Percentiles rank a stretch among this genome's conserved stretches.
Evolutionary conservation across 2,888 invertebrate species (phyloP).

Genomic region (Pheosia gnoma): DNA sequence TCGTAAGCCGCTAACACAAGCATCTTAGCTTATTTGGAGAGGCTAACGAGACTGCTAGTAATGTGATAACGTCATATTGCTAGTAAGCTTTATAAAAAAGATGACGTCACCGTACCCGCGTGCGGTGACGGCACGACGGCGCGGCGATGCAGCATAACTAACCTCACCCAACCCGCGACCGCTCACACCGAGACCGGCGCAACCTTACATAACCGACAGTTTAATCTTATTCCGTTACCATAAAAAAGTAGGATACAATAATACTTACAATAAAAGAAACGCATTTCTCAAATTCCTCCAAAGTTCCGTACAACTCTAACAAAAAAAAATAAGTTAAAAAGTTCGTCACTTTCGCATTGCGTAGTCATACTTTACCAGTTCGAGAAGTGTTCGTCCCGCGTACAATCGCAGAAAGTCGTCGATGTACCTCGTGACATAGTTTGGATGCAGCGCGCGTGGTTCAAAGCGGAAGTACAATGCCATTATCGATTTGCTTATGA

Average conservation of each 20-base stretch:
- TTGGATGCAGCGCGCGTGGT: slow-evolving; percentile 77
- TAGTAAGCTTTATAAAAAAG: too few species aligned
- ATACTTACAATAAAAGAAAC: neutral
- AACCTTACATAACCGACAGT: neutral
- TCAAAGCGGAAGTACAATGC: slow-evolving; percentile 81
- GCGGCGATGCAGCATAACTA: slow-evolving; percentile 28
- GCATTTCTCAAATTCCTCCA: neutral
- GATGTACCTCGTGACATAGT: slow-evolving; percentile 64
- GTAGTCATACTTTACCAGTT: slow-evolving; percentile 8
- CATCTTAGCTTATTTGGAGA: too few species aligned
- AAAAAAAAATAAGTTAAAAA: slow-evolving; percentile 2
- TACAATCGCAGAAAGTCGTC: slow-evolving; percentile 18
- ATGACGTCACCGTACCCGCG: slow-evolving; percentile 21
- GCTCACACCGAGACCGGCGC: slow-evolving; percentile 22
- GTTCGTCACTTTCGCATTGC: slow-evolving; percentile 4
- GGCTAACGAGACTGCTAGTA: too few species aligned
- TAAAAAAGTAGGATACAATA: neutral
- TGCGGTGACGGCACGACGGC: slow-evolving; percentile 20
- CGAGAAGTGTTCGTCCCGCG: slow-evolving; percentile 18
- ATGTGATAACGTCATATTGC: too few species aligned
- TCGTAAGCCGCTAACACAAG: too few species aligned
- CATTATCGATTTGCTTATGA: slow-evolving; percentile 83
- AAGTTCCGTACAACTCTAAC: neutral
- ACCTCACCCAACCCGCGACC: slow-evolving; percentile 38
- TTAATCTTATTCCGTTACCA: neutral